Base-by-base conservation (phyloP, 2,113 vertebrate genomes). In the Colossoma macropomum region DNA sequence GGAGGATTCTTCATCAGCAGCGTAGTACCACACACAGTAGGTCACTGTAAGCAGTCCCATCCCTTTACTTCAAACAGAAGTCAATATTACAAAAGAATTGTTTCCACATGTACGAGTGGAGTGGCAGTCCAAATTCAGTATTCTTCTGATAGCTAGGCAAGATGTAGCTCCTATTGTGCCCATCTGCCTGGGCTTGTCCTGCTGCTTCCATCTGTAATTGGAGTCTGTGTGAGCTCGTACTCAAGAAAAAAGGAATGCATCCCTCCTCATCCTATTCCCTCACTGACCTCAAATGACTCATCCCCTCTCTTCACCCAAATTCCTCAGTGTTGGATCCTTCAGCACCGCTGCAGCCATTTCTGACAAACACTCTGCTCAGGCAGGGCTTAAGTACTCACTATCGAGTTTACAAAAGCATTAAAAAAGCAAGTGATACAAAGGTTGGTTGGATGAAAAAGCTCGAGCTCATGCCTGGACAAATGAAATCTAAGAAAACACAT, bases 261-360 rank as follows among this genome's bases (percentile, higher is more conserved):
- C 69, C 15, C 79, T 85, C 68, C 63, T 78, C 34, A n/a, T 34
- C 45, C 17, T 10, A n/a, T 82, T 75, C 80, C 86, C 77, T 88
- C 19, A 11, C 83, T 91, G 89, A 91, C 88, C 91, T 92, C 82
- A 82, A 77, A 86, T 85, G 68, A 90, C 85, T 91, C 77, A 78
- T 87, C 82, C 77, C 85, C 78, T 76, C 90, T 90, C 90, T 90
- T 87, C 90, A 89, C 90, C 87, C 85, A 93, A 69, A 92, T 86
- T 77, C 75, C 45, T 85, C 86, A 87, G 88, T 90, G 92, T 91
- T 89, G 89, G 90, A 90, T 92, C 91, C 90, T 92, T 89, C 77
- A 85, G 90, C 89, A 87, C 90, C 87, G 82, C 38, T 85, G 83
- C 87, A 77, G 25, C 84, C 88, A 82, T 85, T 79, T 89, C 87